These are phyloP conservation scores for Caenorhabditis zanzibari DNA, from an alignment of 2,888 invertebrate genomes.

Conservation along the genomic window DNA sequence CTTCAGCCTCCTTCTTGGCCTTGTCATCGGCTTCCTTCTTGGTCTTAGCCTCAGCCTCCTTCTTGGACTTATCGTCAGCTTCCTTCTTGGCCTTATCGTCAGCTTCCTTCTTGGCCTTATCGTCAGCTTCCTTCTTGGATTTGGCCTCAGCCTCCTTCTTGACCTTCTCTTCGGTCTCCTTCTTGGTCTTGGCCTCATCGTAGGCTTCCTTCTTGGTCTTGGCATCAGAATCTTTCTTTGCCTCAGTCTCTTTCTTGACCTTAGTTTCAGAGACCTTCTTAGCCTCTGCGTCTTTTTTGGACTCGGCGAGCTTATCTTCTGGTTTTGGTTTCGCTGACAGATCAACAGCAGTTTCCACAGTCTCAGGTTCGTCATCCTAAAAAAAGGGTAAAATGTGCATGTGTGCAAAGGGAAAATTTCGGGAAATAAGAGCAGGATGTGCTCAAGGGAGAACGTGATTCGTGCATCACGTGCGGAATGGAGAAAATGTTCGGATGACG, in stretches of 20 bases:
- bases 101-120: not conserved
- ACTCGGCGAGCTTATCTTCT: not conserved
- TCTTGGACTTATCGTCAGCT: constrained; percentile 4
- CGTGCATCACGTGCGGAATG: constrained; percentile 54
- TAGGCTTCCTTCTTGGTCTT: constrained; percentile 36
- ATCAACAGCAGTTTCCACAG: constrained; percentile 19
- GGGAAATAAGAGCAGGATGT: constrained; percentile 50
- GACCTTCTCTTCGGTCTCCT: not conserved
- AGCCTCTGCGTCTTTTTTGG: too few species aligned
- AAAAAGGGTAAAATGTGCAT: constrained; percentile 63
- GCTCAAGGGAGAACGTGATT: constrained; percentile 56
- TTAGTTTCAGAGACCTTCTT: constrained; percentile 1
- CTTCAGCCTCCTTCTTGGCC: not conserved
- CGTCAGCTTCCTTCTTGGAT: not conserved
- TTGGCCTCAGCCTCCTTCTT: not conserved
- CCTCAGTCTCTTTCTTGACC: not conserved
- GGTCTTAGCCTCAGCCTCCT: constrained; percentile 9
- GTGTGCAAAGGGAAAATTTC: constrained; percentile 30
- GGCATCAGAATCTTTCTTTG: not conserved
- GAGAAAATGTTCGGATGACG: constrained; percentile 21
- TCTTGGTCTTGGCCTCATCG: constrained; percentile 26
- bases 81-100: constrained; percentile 41
- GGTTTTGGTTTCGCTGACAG: constrained; percentile 12
- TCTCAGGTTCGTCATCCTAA: constrained; percentile 58
- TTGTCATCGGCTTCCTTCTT: constrained; percentile 6